These are phyloP conservation scores for Columba janthina DNA, from an alignment of 2,113 vertebrate species.

Conservation along the genomic window DNA sequence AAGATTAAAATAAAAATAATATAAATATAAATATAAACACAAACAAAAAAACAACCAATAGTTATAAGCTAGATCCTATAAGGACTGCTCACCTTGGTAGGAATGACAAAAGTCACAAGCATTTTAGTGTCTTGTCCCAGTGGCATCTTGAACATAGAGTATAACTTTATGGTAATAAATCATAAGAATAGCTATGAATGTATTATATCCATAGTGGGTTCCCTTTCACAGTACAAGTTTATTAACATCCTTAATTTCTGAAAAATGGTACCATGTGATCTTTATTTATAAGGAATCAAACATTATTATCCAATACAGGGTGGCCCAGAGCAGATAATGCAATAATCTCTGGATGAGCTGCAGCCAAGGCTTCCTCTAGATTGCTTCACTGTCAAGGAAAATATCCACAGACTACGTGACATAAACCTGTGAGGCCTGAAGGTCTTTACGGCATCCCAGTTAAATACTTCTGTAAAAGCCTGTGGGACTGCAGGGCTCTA, in stretches of 20 bases:
- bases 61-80: background rate
- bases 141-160: background rate
- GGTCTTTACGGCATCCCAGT: background rate
- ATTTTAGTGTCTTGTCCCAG: background rate
- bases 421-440: constrained; percentile 49
- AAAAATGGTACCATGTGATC: background rate
- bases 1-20: too few relatives aligned
- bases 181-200: background rate
- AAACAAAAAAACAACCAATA: too few relatives aligned
- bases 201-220: background rate
- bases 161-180: background rate
- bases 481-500: background rate
- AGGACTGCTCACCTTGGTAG: background rate
- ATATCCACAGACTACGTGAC: constrained; percentile 1
- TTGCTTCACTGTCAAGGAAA: constrained; percentile 44
- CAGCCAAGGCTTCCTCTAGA: constrained; percentile 22
- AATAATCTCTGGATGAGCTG: constrained; percentile 20
- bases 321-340: constrained; percentile 31
- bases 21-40: too few relatives aligned
- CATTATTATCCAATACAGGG: constrained; percentile 27
- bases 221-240: background rate
- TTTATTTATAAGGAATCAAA: constrained; percentile 19
- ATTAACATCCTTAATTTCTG: constrained; percentile 13
- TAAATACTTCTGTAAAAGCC: background rate
- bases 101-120: background rate